Percentiles rank a stretch among this genome's conserved stretches.
Evolutionary conservation across 2,113 vertebrate genomes (phyloP).

Genomic region (Heterotilapia buettikoferi): DNA sequence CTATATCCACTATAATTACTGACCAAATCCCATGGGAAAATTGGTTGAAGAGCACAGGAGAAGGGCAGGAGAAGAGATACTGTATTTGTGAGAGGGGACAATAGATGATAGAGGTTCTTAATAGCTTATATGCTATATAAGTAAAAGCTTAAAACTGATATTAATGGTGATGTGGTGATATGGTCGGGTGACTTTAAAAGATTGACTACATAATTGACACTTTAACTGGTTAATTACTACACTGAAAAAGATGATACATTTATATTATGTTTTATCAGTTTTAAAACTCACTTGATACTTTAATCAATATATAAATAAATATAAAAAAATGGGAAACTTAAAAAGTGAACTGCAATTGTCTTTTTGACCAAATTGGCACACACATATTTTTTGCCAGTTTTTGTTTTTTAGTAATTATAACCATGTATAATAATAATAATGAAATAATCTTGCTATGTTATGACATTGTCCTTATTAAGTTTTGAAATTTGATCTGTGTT

Average conservation of each 20-base stretch:
- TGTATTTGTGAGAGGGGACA: neutral
- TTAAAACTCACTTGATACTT: neutral
- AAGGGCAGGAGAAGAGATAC: neutral
- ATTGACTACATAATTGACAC: conserved; percentile 21
- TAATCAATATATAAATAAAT: neutral
- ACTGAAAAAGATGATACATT: conserved; percentile 15
- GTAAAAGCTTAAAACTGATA: neutral
- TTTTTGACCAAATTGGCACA: neutral
- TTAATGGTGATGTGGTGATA: neutral
- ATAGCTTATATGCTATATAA: conserved; percentile 23
- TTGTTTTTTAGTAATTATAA: neutral
- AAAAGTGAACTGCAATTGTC: neutral
- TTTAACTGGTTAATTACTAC: conserved; percentile 30
- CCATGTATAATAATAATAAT: neutral
- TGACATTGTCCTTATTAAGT: neutral
- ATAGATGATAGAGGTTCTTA: neutral
- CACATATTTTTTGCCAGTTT: neutral
- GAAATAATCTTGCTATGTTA: neutral
- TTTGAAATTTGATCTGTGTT: neutral
- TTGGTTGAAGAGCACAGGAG: neutral
- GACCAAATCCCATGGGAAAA: neutral
- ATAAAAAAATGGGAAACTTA: neutral
- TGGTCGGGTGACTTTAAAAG: conserved; percentile 7
- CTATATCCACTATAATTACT: conserved; percentile 34
- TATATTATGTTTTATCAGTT: neutral